Evolutionary conservation across 37 sponge, comb jelly and placozoan genomes (phyloP).

Genomic region (Amphimedon queenslandica): DNA sequence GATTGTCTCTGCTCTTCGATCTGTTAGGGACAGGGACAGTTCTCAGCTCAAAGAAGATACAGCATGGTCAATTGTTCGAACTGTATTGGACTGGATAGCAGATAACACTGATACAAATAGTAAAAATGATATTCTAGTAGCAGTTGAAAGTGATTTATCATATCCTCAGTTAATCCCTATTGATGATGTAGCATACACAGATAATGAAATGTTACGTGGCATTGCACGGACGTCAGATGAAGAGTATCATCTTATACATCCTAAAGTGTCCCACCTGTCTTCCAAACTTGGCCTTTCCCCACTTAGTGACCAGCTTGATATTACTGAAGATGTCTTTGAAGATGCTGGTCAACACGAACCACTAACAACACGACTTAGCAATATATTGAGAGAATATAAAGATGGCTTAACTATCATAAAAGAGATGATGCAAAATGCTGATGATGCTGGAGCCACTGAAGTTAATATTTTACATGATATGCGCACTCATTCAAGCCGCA

Average conservation of each 20-base stretch:
- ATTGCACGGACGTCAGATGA: conserved; percentile 9
- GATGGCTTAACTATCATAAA: conserved; percentile 68
- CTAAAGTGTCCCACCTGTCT: conserved; percentile 5
- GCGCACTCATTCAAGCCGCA: conserved; percentile 16
- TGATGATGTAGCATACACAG: conserved; percentile 33
- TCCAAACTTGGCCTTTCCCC: conserved; percentile 26
- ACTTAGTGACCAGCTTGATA: conserved; percentile 27
- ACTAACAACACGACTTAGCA: conserved; percentile 51
- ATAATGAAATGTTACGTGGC: conserved; percentile 29
- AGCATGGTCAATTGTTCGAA: conserved; percentile 39
- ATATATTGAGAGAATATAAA: conserved; percentile 70
- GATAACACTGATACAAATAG: not conserved
- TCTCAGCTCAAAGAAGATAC: not conserved
- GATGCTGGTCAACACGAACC: conserved; percentile 67
- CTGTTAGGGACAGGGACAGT: conserved; percentile 14
- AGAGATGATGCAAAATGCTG: conserved; percentile 81
- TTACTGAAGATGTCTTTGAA: conserved; percentile 52
- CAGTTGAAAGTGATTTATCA: conserved; percentile 21
- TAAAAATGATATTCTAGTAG: conserved; percentile 20
- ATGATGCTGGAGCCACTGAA: conserved; percentile 80
- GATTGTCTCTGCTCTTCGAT: conserved; percentile 22
- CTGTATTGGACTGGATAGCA: conserved; percentile 53
- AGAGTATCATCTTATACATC: conserved; percentile 19
- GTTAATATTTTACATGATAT: conserved; percentile 59
- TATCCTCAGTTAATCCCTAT: conserved; percentile 19